Evolutionary conservation across 2,888 invertebrate genomes (phyloP), one percentile per base, ranked within the genome.

Genomic region (Anthoptus insignis): DNA sequence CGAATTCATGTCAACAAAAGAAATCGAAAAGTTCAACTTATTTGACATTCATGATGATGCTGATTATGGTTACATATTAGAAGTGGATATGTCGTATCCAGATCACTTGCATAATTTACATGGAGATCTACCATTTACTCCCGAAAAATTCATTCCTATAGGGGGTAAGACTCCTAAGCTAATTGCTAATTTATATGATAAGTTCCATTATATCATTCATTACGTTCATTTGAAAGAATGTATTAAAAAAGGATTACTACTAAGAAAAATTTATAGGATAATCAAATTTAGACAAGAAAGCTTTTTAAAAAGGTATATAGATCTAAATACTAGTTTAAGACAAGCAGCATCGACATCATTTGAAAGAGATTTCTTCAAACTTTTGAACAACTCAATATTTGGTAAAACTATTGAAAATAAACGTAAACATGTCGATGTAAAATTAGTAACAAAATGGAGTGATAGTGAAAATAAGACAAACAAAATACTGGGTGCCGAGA

Each of bases 181-280:
- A 13, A 34, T 34, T 1, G 34, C 34, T 34, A 34, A 34, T 34
- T 34, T 34, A 5, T 61, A 72, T 16, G 47, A 75, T 52, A 81
- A 80, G 67, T 14, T 32, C 22, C 69, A 75, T 9, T 80, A 80
- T 64, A 63, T 80, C 0, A n/a, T n/a, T n/a, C n/a, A n/a, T n/a
- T n/a, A n/a, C n/a, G n/a, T n/a, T n/a, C n/a, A n/a, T n/a, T n/a
- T 80, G 8, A 71, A 77, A 47, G 71, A 79, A 59, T 73, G 72
- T 67, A 42, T 84, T 4, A 53, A 73, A 24, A 54, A 78, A 21
- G 83, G 82, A 0, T 32, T 68, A 4, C 34, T 65, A 21, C 24
- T 68, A 53, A 66, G 22, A 29, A 80, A 78, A 73, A 74, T 81
- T 16, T 77, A 80, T 65, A 56, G 76, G 9, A 67, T 77, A 11